Evolutionary conservation across 2,888 invertebrate species (phyloP), one percentile per base, ranked within the genome.

Genomic region (Loripinus fragilis): DNA sequence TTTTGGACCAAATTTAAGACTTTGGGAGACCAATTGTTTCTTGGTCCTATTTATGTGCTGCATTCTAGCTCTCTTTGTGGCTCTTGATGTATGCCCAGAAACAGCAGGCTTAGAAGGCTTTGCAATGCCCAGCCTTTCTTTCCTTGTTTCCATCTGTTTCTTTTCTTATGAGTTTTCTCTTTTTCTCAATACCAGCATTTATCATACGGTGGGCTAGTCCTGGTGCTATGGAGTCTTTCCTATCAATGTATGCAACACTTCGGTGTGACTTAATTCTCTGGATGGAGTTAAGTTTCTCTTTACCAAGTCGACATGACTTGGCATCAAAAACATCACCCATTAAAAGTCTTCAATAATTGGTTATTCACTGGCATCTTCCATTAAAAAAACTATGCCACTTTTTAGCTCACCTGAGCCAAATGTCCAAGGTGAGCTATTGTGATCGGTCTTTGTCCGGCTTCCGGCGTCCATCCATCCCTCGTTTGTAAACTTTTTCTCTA

Each of bases 341-440:
- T 0, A 68, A 80, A 65, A 33, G 48, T 20, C 42, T 76, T 65
- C 45, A 84, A 74, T 2, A 83, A 23, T 5, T 42, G 28, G 48
- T 78, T 86, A 60, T 68, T 48, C 20, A 86, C 65, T 23, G 86
- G 86, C 74, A 84, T 67, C 73, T 80, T 85, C 45, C 74, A 64
- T 41, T 65, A 71, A 25, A 38, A 86, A 35, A 2, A 60, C 30
- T 41, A 66, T 50, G 5, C 52, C 38, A 38, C 60, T n/a, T n/a
- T n/a, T n/a, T n/a, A n/a, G n/a, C n/a, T n/a, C n/a, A n/a, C n/a
- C n/a, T n/a, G n/a, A n/a, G n/a, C n/a, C n/a, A n/a, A n/a, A n/a
- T n/a, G n/a, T n/a, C n/a, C n/a, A n/a, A n/a, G n/a, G n/a, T n/a
- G n/a, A n/a, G n/a, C n/a, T n/a, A n/a, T n/a, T n/a, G n/a, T n/a